phyloP scores from a whole-genome alignment of 2,113 vertebrate genomes.

The Drymodes brunneopygia region DNA sequence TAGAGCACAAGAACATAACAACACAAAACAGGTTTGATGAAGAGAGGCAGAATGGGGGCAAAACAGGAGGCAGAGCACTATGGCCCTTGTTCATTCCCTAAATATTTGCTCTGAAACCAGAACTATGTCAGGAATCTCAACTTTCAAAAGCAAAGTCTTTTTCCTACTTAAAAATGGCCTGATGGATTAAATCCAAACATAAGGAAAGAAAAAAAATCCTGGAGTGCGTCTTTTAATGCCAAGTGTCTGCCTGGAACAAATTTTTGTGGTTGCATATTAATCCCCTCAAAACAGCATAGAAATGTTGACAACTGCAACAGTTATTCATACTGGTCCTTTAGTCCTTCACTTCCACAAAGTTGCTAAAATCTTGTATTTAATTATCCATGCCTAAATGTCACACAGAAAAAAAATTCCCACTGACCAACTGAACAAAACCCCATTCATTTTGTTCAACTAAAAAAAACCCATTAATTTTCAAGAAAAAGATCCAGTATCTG shows the following conservation, averaged over 20 bases:
- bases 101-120: constrained; percentile 16
- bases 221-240: neutral
- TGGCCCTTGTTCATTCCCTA: neutral
- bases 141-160: neutral
- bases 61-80: neutral
- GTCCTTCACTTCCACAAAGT: neutral
- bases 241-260: constrained; percentile 42
- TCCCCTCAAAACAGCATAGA: constrained; percentile 18
- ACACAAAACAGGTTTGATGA: neutral
- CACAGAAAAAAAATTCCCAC: neutral
- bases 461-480: neutral
- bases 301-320: constrained; percentile 30
- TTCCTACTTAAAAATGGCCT: constrained; percentile 10
- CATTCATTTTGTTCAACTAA: too few species aligned
- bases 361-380: constrained; percentile 15
- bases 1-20: neutral
- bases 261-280: constrained; percentile 47
- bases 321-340: neutral
- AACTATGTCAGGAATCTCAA: constrained; percentile 19
- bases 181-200: neutral
- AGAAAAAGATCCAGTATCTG: neutral
- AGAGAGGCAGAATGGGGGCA: neutral
- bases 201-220: neutral
- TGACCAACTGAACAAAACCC: neutral
- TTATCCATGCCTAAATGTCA: constrained; percentile 18